Evolutionary conservation across 2,888 invertebrate genomes (phyloP).

Genomic region (Malthinus flaveolus): DNA sequence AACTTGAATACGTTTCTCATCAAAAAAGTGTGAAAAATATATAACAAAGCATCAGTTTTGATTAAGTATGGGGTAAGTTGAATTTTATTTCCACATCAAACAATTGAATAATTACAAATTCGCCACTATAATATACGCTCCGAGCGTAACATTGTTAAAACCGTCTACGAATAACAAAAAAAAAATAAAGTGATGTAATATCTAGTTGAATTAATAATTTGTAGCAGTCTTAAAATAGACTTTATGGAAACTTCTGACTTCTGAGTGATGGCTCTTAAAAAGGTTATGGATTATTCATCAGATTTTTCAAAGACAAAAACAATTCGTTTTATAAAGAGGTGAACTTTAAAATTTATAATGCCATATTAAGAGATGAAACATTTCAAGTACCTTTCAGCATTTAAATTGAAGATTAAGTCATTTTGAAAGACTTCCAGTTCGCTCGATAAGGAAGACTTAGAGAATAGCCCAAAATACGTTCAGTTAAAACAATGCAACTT

Average conservation of each 20-base stretch:
- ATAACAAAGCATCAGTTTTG: not conserved
- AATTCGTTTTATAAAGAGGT: conserved; percentile 7
- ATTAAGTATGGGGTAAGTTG: not conserved
- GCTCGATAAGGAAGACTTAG: not conserved
- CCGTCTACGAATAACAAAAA: too few relatives aligned
- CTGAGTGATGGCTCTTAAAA: too few relatives aligned
- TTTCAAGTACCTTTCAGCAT: conserved; percentile 11
- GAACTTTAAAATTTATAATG: conserved; percentile 5
- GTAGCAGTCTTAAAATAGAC: too few relatives aligned
- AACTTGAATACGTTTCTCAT: conserved; percentile 5
- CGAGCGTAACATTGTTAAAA: not conserved
- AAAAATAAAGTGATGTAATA: too few relatives aligned
- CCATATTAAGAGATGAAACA: conserved; percentile 10
- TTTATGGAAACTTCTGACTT: too few relatives aligned
- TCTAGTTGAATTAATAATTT: too few relatives aligned
- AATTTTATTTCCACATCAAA: not conserved
- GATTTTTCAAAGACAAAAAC: conserved; percentile 6
- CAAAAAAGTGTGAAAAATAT: conserved; percentile 3
- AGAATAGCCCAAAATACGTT: not conserved
- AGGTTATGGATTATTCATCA: conserved; percentile 5
- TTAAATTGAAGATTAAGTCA: conserved; percentile 19
- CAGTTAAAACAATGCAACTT: not conserved
- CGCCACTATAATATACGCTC: not conserved
- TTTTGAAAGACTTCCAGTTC: not conserved
- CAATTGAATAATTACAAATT: not conserved